Evolutionary conservation across 1,140 invertebrate species (phyloP), one percentile per base, ranked within the genome.

Genomic region (Chironomus striatipennis): DNA sequence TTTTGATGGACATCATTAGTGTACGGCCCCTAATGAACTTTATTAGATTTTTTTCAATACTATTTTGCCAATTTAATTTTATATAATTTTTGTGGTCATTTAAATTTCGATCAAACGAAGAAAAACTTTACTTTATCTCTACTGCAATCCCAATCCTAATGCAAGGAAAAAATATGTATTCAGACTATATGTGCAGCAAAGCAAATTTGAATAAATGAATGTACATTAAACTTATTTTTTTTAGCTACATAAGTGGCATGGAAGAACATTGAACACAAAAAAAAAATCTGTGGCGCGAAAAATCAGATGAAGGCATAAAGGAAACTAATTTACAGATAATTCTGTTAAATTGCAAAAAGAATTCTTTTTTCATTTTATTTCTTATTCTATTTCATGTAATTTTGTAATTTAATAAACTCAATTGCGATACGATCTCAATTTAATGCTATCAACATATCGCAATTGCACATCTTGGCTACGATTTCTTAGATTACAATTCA

Each of bases 361-460:
- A 47, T 57, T 57, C 15, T 57, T 57, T 70, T 20, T 70, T 17
- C 20, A 20, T 70, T 70, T 70, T 70, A 3, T 20, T 20, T 70
- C 15, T 17, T 70, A 7, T 57, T 57, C 47, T 57, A 57, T 57
- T 57, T 21, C 9, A 70, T 70, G 65, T 70, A 70, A 70, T 70
- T 70, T 70, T 21, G 65, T 70, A 70, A 70, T 70, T 70, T 70
- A 70, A 70, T 70, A 70, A 70, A 70, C 65, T 70, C 65, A 70
- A 70, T 70, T 70, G 65, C 65, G 65, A 70, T 70, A 70, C 65
- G 65, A 70, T 70, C 65, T 70, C 65, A 70, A 70, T 70, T 70
- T 70, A 70, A 70, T 70, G 65, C 65, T 70, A 70, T 70, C 65
- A 70, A 70, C 47, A 57, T 57, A 57, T 57, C n/a, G 47, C 47